A percentile compares a stretch with the other conserved stretches of the same genome.
phyloP scores from a whole-genome alignment of 2,113 vertebrate genomes.

The Leptodactylus fuscus region DNA sequence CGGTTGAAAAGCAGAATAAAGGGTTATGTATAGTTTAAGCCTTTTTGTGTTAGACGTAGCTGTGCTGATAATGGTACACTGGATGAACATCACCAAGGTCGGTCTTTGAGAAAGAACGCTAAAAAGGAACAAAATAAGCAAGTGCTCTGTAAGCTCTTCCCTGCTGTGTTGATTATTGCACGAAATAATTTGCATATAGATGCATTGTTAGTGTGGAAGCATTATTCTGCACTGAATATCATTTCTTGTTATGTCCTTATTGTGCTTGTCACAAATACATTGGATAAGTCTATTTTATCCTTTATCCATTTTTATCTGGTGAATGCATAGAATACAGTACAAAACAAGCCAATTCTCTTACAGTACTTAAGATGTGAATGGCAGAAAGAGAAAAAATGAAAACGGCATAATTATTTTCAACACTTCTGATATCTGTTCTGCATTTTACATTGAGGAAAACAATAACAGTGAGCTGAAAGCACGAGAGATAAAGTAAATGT shows the following conservation, averaged over 20 bases:
- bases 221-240: conserved; percentile 41
- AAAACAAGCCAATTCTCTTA: neutral
- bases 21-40: neutral
- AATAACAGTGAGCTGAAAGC: neutral
- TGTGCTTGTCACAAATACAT: conserved; percentile 46
- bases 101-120: neutral
- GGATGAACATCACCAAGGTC: conserved; percentile 16
- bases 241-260: conserved; percentile 42
- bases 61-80: neutral
- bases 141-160: conserved; percentile 37
- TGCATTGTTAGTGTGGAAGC: conserved; percentile 34
- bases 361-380: conserved; percentile 27
- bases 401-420: conserved; percentile 31
- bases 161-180: conserved; percentile 41
- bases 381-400: conserved; percentile 3
- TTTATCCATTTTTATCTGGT: conserved; percentile 40
- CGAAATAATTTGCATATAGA: conserved; percentile 47
- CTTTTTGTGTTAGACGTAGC: neutral
- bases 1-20: neutral
- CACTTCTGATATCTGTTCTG: neutral
- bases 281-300: conserved; percentile 35
- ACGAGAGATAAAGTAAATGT: neutral
- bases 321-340: conserved; percentile 5
- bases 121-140: conserved; percentile 35
- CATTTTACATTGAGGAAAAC: conserved; percentile 29